A percentile compares a stretch with the other conserved stretches of the same genome.
Evolutionary conservation across 2,888 invertebrate species (phyloP).

Genomic region (Venusia cambrica): DNA sequence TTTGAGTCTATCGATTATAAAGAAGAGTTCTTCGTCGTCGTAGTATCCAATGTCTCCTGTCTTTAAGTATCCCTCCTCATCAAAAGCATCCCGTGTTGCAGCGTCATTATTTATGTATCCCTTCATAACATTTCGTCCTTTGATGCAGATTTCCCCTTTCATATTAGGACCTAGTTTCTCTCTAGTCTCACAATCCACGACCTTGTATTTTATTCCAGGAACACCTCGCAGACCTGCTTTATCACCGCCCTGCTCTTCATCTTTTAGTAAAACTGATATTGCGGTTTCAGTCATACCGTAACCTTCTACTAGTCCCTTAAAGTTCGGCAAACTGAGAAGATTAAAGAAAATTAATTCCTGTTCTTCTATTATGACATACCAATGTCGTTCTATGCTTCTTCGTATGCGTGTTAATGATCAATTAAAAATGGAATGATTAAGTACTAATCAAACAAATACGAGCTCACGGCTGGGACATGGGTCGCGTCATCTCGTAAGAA

Average conservation of each 20-base stretch:
- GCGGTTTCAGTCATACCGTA: slow-evolving; percentile 63
- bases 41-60: slow-evolving; percentile 59
- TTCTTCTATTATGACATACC: neutral
- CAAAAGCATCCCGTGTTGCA: too few species aligned
- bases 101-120: too few species aligned
- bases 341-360: neutral
- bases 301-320: slow-evolving; percentile 49
- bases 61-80: too few species aligned
- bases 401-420: too few species aligned
- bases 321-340: slow-evolving; percentile 47
- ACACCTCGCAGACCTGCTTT: neutral
- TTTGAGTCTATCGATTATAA: slow-evolving; percentile 52
- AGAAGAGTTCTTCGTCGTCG: slow-evolving; percentile 52
- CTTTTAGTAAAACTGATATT: slow-evolving; percentile 33
- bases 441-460: too few species aligned
- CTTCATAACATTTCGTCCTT: slow-evolving; percentile 56
- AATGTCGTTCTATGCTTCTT: too few species aligned
- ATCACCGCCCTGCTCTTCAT: slow-evolving; percentile 36
- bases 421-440: too few species aligned
- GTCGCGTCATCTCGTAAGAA: too few species aligned
- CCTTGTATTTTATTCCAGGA: slow-evolving; percentile 34
- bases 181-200: slow-evolving; percentile 55
- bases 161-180: slow-evolving; percentile 44
- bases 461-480: too few species aligned
- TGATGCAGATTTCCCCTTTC: slow-evolving; percentile 53